Percentiles rank a stretch among this genome's conserved stretches.
Evolutionary conservation across 2,113 vertebrate species (phyloP).

Genomic region (Microtus montanus): DNA sequence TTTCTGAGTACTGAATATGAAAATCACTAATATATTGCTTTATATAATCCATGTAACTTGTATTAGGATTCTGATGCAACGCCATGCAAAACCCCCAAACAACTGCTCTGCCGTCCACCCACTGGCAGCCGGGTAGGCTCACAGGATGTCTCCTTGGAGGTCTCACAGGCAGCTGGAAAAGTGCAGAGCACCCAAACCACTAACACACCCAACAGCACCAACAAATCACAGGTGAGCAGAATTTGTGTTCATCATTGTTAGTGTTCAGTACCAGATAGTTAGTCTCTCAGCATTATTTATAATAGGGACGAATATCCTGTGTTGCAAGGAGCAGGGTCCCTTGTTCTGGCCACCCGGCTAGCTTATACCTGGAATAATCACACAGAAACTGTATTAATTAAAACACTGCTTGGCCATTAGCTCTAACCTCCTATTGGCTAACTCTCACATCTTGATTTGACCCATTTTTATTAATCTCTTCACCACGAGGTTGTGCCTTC

Average conservation of each 20-base stretch:
- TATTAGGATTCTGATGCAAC: slow-evolving; percentile 96
- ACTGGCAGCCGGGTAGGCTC: slow-evolving; percentile 85
- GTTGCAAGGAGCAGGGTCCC: too few relatives aligned
- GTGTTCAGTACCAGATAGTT: background rate
- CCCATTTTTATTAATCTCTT: too few relatives aligned
- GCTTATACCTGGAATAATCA: too few relatives aligned
- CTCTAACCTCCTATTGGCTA: too few relatives aligned
- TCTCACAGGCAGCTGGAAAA: slow-evolving; percentile 84
- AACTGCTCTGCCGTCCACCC: slow-evolving; percentile 89
- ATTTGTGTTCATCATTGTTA: background rate
- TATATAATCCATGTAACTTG: slow-evolving; percentile 77
- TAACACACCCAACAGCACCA: slow-evolving; percentile 86
- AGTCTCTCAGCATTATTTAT: background rate
- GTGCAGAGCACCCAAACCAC: slow-evolving; percentile 84
- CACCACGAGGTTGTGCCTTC: too few relatives aligned
- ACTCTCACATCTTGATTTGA: too few relatives aligned
- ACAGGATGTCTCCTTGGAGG: slow-evolving; percentile 88
- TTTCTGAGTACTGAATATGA: slow-evolving; percentile 22
- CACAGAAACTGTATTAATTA: too few relatives aligned
- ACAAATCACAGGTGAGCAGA: slow-evolving; percentile 93
- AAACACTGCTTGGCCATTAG: too few relatives aligned
- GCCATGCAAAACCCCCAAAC: slow-evolving; percentile 96
- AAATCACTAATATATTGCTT: slow-evolving; percentile 24
- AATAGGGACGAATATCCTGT: background rate
- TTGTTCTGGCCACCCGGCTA: too few relatives aligned